These are phyloP conservation scores for Hippopotamyrus pictus DNA, from an alignment of 2,797 vertebrate genomes.

Conservation along the genomic window DNA sequence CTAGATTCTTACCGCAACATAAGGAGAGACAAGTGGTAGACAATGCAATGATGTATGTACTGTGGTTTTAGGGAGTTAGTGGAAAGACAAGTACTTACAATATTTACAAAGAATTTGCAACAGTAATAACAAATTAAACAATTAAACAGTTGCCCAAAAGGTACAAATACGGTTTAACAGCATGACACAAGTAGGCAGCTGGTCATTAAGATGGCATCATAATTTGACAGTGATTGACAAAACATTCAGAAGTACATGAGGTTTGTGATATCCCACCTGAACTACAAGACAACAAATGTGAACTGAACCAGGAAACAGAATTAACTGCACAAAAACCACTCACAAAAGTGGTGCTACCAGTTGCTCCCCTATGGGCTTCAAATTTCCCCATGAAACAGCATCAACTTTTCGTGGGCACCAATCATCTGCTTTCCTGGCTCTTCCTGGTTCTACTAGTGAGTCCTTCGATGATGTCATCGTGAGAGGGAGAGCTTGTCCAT, in stretches of 20 bases:
- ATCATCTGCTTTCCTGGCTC: not conserved
- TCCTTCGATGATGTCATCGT: not conserved
- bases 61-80: not conserved
- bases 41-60: not conserved
- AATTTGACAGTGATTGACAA: not conserved
- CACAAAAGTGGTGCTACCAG: not conserved
- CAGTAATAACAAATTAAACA: not conserved
- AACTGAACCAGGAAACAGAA: not conserved
- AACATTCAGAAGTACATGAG: not conserved
- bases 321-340: not conserved
- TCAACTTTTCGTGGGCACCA: not conserved
- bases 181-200: not conserved
- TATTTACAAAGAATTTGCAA: not conserved
- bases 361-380: not conserved
- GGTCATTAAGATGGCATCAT: not conserved
- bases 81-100: not conserved
- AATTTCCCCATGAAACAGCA: not conserved
- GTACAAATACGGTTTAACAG: not conserved
- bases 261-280: not conserved
- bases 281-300: not conserved
- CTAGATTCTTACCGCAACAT: not conserved
- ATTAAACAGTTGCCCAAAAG: not conserved
- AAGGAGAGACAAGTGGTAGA: not conserved
- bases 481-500: not conserved
- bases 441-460: not conserved